Base-by-base conservation (phyloP, 1,140 invertebrate species). In the Monomorium pharaonis region DNA sequence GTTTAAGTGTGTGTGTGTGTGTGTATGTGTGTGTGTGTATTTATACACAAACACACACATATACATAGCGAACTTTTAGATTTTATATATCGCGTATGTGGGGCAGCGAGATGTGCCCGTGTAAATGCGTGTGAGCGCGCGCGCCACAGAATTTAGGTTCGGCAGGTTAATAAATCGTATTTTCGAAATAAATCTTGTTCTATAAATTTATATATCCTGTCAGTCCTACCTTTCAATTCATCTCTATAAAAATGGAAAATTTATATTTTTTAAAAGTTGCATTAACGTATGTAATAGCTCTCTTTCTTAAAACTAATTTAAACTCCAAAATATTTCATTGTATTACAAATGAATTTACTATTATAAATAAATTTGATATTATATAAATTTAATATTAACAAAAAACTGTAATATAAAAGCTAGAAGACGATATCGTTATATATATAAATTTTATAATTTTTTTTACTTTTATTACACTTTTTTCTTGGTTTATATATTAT, bases 151-250 rank as follows among this genome's bases (percentile, higher is more conserved):
- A 89, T 90, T 91, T 85, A 91, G 87, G 88, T 84, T 90, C 88
- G 87, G 69, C 89, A 92, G 88, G 88, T 92, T 88, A 92, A 92
- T 92, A 92, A 92, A 92, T 92, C 91, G 91, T 92, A 92, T 92
- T 92, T 92, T 92, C 91, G 90, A 92, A 89, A 92, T 92, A 92
- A 91, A 87, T n/a, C 1, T 58, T 14, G 21, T 49, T 44, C 21
- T 51, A 18, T 4, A 51, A 37, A 37, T n/a, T 76, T 24, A 14
- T 37, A 37, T 63, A 49, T 2, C 56, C 44, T 49, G 6, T 78
- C 27, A 54, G 18, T 42, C 18, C 27, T 69, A 33, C 7, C 5
- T 67, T 16, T 65, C 2, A 24, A 62, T 58, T 24, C 33, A 24
- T 37, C 2, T 63, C 30, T 54, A 56, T 4, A 67, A 47, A 27